Percentiles rank a stretch among this genome's conserved stretches.
phyloP scores from a whole-genome alignment of 2,888 invertebrate species.

The Hypomecis punctinalis region DNA sequence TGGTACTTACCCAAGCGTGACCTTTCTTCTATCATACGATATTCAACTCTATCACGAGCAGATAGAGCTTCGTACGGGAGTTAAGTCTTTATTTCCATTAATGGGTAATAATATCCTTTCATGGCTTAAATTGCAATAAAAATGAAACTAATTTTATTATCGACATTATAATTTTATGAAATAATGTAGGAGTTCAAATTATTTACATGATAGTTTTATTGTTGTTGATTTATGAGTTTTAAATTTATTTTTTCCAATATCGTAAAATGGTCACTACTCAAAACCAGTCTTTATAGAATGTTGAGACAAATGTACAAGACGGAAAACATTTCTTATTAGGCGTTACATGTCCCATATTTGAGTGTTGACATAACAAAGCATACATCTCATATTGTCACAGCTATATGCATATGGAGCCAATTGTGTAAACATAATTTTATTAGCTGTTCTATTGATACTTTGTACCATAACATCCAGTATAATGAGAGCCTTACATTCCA shows the following conservation, averaged over 20 bases:
- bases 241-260: slow-evolving; percentile 1
- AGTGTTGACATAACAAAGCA: slow-evolving; percentile 34
- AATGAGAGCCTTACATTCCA: slow-evolving; percentile 39
- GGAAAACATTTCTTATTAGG: slow-evolving; percentile 27
- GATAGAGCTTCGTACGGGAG: slow-evolving; percentile 23
- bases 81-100: slow-evolving; percentile 24
- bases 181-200: slow-evolving; percentile 23
- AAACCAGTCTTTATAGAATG: slow-evolving; percentile 6
- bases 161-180: slow-evolving; percentile 26
- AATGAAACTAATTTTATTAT: slow-evolving; percentile 34
- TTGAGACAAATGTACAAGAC: not conserved
- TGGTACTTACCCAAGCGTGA: slow-evolving; percentile 32
- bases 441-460: slow-evolving; percentile 58
- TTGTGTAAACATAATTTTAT: slow-evolving; percentile 64
- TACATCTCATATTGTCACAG: slow-evolving; percentile 31
- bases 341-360: slow-evolving; percentile 31
- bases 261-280: not conserved
- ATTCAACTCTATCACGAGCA: slow-evolving; percentile 14
- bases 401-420: slow-evolving; percentile 51
- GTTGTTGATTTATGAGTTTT: slow-evolving; percentile 10
- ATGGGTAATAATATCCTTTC: slow-evolving; percentile 32
- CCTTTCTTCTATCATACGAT: slow-evolving; percentile 23
- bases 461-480: slow-evolving; percentile 41
- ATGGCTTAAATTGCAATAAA: slow-evolving; percentile 33
- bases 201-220: slow-evolving; percentile 23